These are phyloP conservation scores for Scaptomyza caliginosa DNA, from an alignment of 2,888 invertebrate species.

Conservation along the genomic window DNA sequence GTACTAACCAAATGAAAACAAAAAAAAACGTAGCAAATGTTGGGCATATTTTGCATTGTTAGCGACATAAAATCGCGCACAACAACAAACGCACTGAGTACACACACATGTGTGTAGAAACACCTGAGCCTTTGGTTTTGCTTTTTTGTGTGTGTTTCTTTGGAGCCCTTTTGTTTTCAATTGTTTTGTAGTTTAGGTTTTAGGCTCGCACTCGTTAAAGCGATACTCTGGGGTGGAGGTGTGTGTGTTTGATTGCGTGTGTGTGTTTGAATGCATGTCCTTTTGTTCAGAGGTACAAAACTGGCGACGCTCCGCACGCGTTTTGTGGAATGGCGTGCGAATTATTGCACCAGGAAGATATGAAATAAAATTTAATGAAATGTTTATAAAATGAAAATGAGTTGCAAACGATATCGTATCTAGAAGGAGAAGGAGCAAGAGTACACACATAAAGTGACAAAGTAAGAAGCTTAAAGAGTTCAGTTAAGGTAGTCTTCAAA, in stretches of 20 bases:
- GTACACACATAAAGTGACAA: not conserved
- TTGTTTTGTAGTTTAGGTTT: slow-evolving; percentile 75
- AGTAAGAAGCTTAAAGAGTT: slow-evolving; percentile 2
- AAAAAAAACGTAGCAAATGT: slow-evolving; percentile 50
- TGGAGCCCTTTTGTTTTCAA: slow-evolving; percentile 71
- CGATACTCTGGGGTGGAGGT: slow-evolving; percentile 32
- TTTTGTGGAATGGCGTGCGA: slow-evolving; percentile 78
- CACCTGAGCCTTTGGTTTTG: slow-evolving; percentile 47
- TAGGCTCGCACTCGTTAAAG: slow-evolving; percentile 75
- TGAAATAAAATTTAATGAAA: slow-evolving; percentile 79
- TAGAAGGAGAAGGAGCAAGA: not conserved
- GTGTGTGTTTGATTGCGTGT: slow-evolving; percentile 21
- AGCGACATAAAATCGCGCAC: slow-evolving; percentile 63
- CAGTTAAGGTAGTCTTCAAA: too few relatives aligned
- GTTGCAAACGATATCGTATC: slow-evolving; percentile 23
- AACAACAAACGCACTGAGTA: slow-evolving; percentile 23
- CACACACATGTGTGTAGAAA: slow-evolving; percentile 16
- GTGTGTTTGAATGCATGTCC: slow-evolving; percentile 43
- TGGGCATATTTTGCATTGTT: slow-evolving; percentile 76
- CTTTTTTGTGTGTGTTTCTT: slow-evolving; percentile 40
- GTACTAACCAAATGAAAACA: slow-evolving; percentile 16
- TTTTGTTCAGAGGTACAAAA: slow-evolving; percentile 61
- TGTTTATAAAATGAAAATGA: slow-evolving; percentile 78
- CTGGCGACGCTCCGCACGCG: slow-evolving; percentile 70
- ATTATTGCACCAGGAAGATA: slow-evolving; percentile 79